Evolutionary conservation across 2,888 invertebrate species (phyloP).

Genomic region (Sphecodes monilicornis): DNA sequence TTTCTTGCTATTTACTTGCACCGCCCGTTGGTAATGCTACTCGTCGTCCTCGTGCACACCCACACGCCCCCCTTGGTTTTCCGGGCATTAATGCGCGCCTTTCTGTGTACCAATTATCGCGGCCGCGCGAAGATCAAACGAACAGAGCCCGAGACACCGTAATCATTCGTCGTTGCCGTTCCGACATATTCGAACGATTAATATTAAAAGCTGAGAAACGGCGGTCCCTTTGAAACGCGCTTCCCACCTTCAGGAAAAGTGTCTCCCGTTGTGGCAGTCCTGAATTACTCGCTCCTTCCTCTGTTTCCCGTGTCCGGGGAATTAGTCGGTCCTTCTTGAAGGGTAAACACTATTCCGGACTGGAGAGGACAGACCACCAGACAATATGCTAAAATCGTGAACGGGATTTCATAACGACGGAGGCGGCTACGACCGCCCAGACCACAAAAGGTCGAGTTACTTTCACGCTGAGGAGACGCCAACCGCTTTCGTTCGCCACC

Average conservation of each 20-base stretch:
- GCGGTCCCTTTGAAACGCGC: conserved; percentile 4
- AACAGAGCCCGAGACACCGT: conserved; percentile 26
- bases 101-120: conserved; percentile 47
- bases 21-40: conserved; percentile 35
- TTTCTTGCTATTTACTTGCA: conserved; percentile 52
- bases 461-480: conserved; percentile 31
- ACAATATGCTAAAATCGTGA: neutral
- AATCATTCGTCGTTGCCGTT: conserved; percentile 30
- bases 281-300: neutral
- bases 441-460: conserved; percentile 45
- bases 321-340: conserved; percentile 19
- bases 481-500: conserved; percentile 29
- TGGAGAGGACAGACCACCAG: neutral
- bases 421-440: conserved; percentile 10
- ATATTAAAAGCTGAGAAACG: conserved; percentile 34
- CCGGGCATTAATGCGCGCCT: conserved; percentile 43
- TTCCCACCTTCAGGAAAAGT: conserved; percentile 3
- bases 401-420: conserved; percentile 22
- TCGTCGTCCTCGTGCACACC: conserved; percentile 4
- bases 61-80: conserved; percentile 14
- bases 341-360: neutral
- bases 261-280: neutral
- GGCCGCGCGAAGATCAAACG: conserved; percentile 44
- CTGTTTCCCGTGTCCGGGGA: neutral
- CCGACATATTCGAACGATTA: conserved; percentile 19